These are phyloP conservation scores for Trisateles emortualis DNA, from an alignment of 2,888 invertebrate species.

Conservation along the genomic window DNA sequence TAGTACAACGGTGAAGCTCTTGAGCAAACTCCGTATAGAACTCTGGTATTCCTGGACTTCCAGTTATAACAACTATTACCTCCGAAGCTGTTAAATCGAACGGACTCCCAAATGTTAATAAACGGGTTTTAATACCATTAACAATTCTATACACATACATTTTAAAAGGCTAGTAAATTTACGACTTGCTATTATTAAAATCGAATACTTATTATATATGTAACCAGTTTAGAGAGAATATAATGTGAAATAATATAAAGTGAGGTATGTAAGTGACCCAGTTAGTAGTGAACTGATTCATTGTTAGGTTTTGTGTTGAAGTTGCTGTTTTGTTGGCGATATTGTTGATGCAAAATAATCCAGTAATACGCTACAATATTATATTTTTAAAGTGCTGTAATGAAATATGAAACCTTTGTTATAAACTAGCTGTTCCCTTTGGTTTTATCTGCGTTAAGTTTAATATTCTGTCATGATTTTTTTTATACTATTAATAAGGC, in stretches of 20 bases:
- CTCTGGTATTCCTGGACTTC: slow-evolving; percentile 38
- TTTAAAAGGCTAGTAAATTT: background rate
- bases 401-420: no score
- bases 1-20: slow-evolving; percentile 28
- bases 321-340: background rate
- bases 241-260: background rate
- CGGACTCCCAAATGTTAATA: slow-evolving; percentile 34
- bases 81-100: slow-evolving; percentile 23
- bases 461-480: no score
- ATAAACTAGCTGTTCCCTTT: no score
- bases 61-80: slow-evolving; percentile 37
- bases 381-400: no score
- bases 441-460: no score
- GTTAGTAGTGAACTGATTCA: background rate
- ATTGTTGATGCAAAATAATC: background rate
- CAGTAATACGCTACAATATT: no score
- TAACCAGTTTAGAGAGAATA: background rate
- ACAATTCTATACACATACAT: slow-evolving; percentile 25
- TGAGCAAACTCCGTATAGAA: slow-evolving; percentile 38
- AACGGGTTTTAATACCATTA: slow-evolving; percentile 30
- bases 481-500: no score
- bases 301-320: background rate
- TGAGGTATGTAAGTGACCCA: background rate
- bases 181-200: background rate
- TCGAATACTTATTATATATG: background rate